A percentile compares a stretch with the other conserved stretches of the same genome.
Conservation (phyloP, 1,140 invertebrate genomes). For the Ips typographus region DNA sequence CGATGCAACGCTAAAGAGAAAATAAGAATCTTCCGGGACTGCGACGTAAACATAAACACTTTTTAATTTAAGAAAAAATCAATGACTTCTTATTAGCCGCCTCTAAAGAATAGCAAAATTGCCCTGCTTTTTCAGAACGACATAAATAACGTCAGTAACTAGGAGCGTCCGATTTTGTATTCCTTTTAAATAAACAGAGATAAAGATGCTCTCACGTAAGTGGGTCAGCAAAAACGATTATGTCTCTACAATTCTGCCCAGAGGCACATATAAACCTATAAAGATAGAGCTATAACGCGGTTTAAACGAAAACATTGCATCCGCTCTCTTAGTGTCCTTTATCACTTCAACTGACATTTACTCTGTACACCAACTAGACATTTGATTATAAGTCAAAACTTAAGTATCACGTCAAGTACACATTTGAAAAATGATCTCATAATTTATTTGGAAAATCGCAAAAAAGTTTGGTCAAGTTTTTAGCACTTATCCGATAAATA, state of each 20-base stretch:
- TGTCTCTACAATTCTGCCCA: conserved; percentile 16
- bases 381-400: too few species aligned
- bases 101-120: neutral
- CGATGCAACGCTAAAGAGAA: conserved; percentile 3
- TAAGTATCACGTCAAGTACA: too few species aligned
- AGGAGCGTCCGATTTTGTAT: conserved; percentile 10
- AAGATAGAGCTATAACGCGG: conserved; percentile 11
- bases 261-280: conserved; percentile 14
- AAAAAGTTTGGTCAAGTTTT: too few species aligned
- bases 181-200: conserved; percentile 15
- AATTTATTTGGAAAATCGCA: too few species aligned
- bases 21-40: conserved; percentile 5
- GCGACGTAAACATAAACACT: neutral
- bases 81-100: neutral
- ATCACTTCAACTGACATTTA: neutral
- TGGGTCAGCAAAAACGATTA: conserved; percentile 20
- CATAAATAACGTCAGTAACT: conserved; percentile 2
- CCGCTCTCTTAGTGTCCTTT: conserved; percentile 2
- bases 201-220: conserved; percentile 16
- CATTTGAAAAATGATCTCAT: too few species aligned
- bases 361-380: too few species aligned
- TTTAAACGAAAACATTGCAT: conserved; percentile 16
- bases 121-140: neutral
- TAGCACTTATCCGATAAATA: too few species aligned
- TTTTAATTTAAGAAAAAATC: conserved; percentile 5